Conservation (phyloP, 2,888 invertebrate genomes). For the Octonoba sinensis region DNA sequence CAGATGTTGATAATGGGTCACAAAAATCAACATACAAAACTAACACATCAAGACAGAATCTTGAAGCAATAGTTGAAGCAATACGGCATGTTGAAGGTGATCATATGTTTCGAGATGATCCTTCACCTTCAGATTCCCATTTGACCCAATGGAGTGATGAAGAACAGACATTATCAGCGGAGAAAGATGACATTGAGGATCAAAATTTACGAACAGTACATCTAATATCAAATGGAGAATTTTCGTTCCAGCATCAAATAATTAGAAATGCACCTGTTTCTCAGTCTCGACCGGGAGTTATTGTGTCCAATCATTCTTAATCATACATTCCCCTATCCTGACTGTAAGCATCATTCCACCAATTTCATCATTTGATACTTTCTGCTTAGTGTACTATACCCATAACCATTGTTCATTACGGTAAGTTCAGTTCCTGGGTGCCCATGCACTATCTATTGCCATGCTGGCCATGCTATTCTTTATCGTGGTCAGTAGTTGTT, state of each 20-base stretch:
- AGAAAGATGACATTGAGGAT: slow-evolving; percentile 35
- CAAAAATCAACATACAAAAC: slow-evolving; percentile 39
- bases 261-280: slow-evolving; percentile 70
- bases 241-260: slow-evolving; percentile 66
- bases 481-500: background rate
- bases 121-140: slow-evolving; percentile 35
- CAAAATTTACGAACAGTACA: slow-evolving; percentile 31
- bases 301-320: slow-evolving; percentile 76
- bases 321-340: slow-evolving; percentile 8
- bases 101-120: slow-evolving; percentile 85
- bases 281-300: slow-evolving; percentile 88
- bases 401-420: slow-evolving; percentile 41
- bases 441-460: slow-evolving; percentile 37
- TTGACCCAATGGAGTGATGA: slow-evolving; percentile 3
- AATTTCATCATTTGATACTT: slow-evolving; percentile 36
- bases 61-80: slow-evolving; percentile 98
- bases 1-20: slow-evolving; percentile 11
- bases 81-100: slow-evolving; percentile 97
- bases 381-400: slow-evolving; percentile 47
- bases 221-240: slow-evolving; percentile 47
- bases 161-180: slow-evolving; percentile 10
- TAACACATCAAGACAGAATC: slow-evolving; percentile 88
- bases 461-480: slow-evolving; percentile 9
- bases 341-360: slow-evolving; percentile 56
- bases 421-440: slow-evolving; percentile 63